These are phyloP conservation scores for Hystrix brachyura DNA, from an alignment of 2,113 vertebrate genomes.

Conservation along the genomic window DNA sequence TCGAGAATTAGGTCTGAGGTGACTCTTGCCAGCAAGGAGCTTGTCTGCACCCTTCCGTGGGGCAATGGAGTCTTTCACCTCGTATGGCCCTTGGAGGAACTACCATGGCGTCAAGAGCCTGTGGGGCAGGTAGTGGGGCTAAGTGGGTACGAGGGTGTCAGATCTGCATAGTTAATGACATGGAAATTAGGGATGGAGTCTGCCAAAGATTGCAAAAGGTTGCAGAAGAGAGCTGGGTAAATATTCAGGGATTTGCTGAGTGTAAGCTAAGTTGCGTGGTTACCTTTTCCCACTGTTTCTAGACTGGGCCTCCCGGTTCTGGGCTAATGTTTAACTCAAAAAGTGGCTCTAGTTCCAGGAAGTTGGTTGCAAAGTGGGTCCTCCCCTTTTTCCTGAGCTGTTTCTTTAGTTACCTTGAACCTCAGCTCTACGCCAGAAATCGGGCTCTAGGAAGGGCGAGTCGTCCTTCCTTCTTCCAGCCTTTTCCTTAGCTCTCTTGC, in stretches of 20 bases:
- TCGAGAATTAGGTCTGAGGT: neutral
- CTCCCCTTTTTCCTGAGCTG: neutral
- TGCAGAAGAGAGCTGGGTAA: neutral
- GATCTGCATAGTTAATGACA: neutral
- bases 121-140: neutral
- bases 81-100: neutral
- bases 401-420: neutral
- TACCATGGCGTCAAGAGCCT: no score
- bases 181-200: neutral
- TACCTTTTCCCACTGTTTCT: neutral
- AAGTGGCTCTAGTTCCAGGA: neutral
- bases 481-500: neutral
- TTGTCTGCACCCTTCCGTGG: neutral
- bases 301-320: neutral
- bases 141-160: neutral
- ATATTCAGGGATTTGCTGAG: no score
- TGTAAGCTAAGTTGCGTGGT: neutral
- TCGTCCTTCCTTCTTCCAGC: neutral
- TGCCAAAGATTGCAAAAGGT: neutral
- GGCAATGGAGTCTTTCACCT: neutral
- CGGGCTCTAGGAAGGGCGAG: neutral
- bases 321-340: neutral
- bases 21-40: neutral
- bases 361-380: no score
- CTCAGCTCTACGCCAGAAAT: neutral